phyloP scores from a whole-genome alignment of 2,797 vertebrate species.

The Spondyliosoma cantharus region DNA sequence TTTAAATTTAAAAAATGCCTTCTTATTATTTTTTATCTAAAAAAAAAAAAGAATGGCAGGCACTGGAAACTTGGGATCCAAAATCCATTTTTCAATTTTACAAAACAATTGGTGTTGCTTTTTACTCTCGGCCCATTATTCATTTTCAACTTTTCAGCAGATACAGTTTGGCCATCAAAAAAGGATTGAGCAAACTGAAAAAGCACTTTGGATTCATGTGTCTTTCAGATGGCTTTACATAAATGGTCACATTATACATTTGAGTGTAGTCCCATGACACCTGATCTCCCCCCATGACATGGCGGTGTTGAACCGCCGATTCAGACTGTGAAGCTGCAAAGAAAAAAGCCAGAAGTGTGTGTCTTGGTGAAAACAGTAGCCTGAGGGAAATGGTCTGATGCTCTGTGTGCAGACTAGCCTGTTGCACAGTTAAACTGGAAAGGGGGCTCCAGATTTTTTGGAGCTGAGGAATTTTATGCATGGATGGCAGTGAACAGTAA shows the following conservation, averaged over 20 bases:
- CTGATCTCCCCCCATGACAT: slow-evolving; percentile 35
- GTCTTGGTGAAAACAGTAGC: slow-evolving; percentile 74
- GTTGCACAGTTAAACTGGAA: slow-evolving; percentile 54
- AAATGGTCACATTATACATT: slow-evolving; percentile 58
- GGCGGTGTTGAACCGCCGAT: slow-evolving; percentile 33
- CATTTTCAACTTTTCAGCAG: too few species aligned
- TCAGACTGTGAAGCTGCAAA: slow-evolving; percentile 41
- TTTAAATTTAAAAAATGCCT: too few species aligned
- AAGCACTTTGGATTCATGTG: slow-evolving; percentile 38
- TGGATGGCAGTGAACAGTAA: slow-evolving; percentile 80
- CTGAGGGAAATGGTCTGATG: slow-evolving; percentile 56
- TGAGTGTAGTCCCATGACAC: slow-evolving; percentile 55
- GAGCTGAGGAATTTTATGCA: slow-evolving; percentile 83
- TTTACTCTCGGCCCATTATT: too few species aligned
- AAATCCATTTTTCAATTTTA: too few species aligned
- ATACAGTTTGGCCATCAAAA: too few species aligned
- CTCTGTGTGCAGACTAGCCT: slow-evolving; percentile 60
- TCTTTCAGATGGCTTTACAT: slow-evolving; percentile 51
- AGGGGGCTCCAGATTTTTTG: slow-evolving; percentile 65
- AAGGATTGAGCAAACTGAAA: neutral
- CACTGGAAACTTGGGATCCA: too few species aligned
- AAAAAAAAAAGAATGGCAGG: too few species aligned
- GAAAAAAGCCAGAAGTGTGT: slow-evolving; percentile 43
- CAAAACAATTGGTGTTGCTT: too few species aligned
- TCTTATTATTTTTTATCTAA: too few species aligned